phyloP scores from a whole-genome alignment of 2,113 vertebrate genomes.

The Fregetta grallaria region DNA sequence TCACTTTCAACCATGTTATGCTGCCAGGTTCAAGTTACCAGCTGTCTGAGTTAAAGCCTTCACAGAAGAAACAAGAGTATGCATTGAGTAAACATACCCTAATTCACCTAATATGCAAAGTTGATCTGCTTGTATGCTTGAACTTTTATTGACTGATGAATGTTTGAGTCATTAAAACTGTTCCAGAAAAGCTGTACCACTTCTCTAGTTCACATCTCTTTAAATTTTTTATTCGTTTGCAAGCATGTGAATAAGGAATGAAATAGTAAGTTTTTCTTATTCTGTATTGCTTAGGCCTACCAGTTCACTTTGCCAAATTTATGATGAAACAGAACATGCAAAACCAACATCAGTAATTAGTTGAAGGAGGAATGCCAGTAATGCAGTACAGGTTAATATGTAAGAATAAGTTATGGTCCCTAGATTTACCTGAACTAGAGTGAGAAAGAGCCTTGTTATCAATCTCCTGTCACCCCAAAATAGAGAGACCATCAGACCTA shows the following conservation, averaged over 20 bases:
- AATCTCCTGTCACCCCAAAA: not conserved
- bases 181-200: not conserved
- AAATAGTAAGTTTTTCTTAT: not conserved
- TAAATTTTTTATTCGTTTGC: not conserved
- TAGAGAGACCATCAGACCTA: not conserved
- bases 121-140: not conserved
- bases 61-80: not conserved
- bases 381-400: accelerated
- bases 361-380: not conserved
- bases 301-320: not conserved
- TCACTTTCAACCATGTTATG: not conserved
- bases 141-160: not conserved
- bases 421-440: not conserved
- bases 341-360: not conserved
- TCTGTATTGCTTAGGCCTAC: not conserved
- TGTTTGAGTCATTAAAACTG: not conserved
- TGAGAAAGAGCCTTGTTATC: not conserved
- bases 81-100: not conserved
- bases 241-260: not conserved
- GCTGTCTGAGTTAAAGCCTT: not conserved
- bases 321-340: not conserved
- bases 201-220: not conserved
- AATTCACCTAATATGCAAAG: not conserved
- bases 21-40: not conserved
- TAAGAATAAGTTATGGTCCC: not conserved